Base-by-base conservation (phyloP, 2,797 vertebrate genomes). In the Balearica regulorum region DNA sequence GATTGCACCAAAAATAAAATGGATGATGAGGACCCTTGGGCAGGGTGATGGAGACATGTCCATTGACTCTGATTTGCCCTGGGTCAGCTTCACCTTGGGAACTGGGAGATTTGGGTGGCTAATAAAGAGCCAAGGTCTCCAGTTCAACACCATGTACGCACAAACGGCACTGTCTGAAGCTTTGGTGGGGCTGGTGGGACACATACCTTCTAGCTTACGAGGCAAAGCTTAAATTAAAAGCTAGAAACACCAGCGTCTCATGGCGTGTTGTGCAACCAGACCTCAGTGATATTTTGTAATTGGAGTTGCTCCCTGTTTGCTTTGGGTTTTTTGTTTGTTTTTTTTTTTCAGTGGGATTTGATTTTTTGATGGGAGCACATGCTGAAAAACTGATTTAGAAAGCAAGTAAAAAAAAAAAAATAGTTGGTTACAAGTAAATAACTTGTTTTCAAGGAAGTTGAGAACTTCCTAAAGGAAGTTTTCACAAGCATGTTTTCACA, bases 241-340 rank as follows among this genome's bases (percentile, higher is more conserved):
- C 65, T 86, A 78, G 84, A 77, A 85, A 90, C 4, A 3, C 89
- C 94, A 94, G 72, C 1, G 4, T 90, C 76, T 94, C 92, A 72
- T 6, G 9, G 49, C 33, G 4, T 41, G 65, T 96, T 95, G 82
- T 87, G 82, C 93, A 94, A 95, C 69, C n/a, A 60, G 87, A 65
- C 39, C 44, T 43, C 73, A 39, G 80, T 20, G 73, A 73, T 82
- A 41, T 93, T 95, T 96, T 94, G 94, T 89, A 93, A 84, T 86
- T 90, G 55, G 49, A 31, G 20, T 53, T 75, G n/a, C 65, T 86
- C 61, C 15, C 58, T 71, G 46, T 1, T 37, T 54, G 26, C 16
- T n/a, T 58, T 9, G 39, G 39, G 22, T 6, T 43, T 41, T 39
- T 57, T 31, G 33, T 57, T 13, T 66, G 9, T 19, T 17, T 57